Conservation (phyloP, 1,140 invertebrate species). For the Caenorhabditis latens region DNA sequence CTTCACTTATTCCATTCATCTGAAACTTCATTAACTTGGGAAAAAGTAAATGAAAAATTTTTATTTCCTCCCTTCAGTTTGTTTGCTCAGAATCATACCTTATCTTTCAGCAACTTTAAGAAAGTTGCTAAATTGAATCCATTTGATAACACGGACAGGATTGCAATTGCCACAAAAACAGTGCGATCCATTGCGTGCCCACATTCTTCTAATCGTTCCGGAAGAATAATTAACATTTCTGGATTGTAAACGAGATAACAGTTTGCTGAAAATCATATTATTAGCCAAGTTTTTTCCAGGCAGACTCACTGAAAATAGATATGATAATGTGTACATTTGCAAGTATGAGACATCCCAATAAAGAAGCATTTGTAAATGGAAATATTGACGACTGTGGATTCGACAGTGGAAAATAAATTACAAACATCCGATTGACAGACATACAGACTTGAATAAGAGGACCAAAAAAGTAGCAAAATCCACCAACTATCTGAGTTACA, state of each 20-base stretch:
- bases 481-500: background rate
- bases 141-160: background rate
- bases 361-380: background rate
- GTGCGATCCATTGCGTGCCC: background rate
- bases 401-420: background rate
- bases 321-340: background rate
- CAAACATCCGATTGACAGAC: background rate
- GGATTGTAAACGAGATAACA: constrained; percentile 9
- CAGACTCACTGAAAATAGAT: background rate
- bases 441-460: constrained; percentile 10
- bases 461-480: background rate
- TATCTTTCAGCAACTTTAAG: constrained; percentile 6
- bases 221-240: background rate
- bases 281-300: background rate
- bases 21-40: background rate
- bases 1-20: constrained; percentile 5
- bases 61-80: background rate
- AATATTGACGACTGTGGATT: background rate
- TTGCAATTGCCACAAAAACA: background rate
- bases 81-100: background rate
- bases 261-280: background rate
- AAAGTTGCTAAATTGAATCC: background rate
- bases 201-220: background rate
- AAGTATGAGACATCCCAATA: background rate
- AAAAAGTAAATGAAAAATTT: background rate